Evolutionary conservation across 2,797 vertebrate genomes (phyloP).

Genomic region (Semaprochilodus insignis): DNA sequence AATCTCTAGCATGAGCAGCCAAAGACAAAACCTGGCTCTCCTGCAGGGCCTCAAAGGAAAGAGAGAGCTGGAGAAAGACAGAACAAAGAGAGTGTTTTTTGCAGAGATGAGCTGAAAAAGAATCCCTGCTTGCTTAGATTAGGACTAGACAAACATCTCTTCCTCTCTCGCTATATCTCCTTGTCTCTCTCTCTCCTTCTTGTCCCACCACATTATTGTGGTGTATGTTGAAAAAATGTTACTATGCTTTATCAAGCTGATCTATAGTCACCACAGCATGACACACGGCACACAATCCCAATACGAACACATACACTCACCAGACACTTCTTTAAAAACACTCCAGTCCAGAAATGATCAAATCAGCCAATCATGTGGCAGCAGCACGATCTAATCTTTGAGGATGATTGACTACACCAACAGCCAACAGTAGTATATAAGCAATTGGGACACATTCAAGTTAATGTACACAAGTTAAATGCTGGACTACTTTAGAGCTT

Average conservation of each 20-base stretch:
- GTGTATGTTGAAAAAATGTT: neutral
- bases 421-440: neutral
- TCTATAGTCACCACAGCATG: neutral
- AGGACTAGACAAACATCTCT: slow-evolving; percentile 8
- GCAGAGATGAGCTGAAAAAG: neutral
- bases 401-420: no score
- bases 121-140: neutral
- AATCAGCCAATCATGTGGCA: no score
- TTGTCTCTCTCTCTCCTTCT: neutral
- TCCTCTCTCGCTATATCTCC: neutral
- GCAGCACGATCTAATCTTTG: no score
- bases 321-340: no score
- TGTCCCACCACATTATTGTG: neutral
- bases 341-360: no score
- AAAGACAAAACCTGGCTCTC: slow-evolving; percentile 34
- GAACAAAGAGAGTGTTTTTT: neutral
- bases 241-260: neutral
- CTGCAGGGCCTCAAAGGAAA: slow-evolving; percentile 28
- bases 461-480: neutral
- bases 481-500: neutral
- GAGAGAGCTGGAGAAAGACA: neutral
- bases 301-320: neutral
- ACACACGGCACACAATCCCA: neutral
- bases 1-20: slow-evolving; percentile 1
- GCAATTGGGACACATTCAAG: no score